phyloP scores from a whole-genome alignment of 2,888 invertebrate genomes.

The Agrotis ipsilon region DNA sequence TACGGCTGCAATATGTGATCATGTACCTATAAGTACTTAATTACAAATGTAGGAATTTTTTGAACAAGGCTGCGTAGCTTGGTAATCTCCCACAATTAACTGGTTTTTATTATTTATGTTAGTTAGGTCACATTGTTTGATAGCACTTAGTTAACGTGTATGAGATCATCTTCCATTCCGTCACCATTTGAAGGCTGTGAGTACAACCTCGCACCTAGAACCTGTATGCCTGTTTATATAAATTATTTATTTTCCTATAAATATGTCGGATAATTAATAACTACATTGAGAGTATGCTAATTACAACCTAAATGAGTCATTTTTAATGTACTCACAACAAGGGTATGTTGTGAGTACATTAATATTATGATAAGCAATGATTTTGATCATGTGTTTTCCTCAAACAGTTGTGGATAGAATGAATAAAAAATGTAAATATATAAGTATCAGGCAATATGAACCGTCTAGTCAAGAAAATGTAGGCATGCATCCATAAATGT shows the following conservation, averaged over 20 bases:
- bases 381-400: background rate
- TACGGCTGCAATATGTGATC: constrained; percentile 6
- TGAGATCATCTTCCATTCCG: constrained; percentile 74
- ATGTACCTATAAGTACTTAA: constrained; percentile 3
- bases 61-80: constrained; percentile 7
- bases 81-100: constrained; percentile 50
- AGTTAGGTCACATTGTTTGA: constrained; percentile 45
- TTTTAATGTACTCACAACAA: background rate
- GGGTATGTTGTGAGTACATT: no score
- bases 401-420: background rate
- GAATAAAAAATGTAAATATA: background rate
- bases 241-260: constrained; percentile 34
- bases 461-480: background rate
- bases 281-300: constrained; percentile 21
- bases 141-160: constrained; percentile 61
- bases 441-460: background rate
- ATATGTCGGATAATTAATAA: constrained; percentile 9
- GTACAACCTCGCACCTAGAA: background rate
- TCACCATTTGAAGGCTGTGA: constrained; percentile 59
- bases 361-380: no score
- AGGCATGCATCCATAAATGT: constrained; percentile 16
- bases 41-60: constrained; percentile 8
- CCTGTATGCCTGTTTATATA: constrained; percentile 24
- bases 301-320: constrained; percentile 4
- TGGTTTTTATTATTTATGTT: constrained; percentile 51